phyloP scores from a whole-genome alignment of 2,888 invertebrate genomes.

The Lochmaea crataegi region DNA sequence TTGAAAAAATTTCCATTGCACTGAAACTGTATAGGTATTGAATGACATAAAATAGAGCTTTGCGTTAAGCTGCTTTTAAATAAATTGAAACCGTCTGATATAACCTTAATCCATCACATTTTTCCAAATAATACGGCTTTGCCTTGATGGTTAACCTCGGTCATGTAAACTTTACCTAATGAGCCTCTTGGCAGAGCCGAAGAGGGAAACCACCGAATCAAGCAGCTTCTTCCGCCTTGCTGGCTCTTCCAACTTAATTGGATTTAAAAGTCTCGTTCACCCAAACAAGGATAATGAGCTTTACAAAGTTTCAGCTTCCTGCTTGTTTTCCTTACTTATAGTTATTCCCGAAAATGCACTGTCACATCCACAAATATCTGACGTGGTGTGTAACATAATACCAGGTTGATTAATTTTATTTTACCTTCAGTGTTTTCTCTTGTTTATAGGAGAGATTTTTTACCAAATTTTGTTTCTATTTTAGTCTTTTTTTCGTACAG shows the following conservation, averaged over 20 bases:
- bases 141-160: constrained; percentile 28
- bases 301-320: constrained; percentile 18
- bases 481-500: no score
- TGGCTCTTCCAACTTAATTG: constrained; percentile 36
- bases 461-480: no score
- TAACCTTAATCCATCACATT: not conserved
- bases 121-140: constrained; percentile 17
- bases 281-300: constrained; percentile 29
- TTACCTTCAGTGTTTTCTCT: not conserved
- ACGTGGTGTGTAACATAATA: not conserved
- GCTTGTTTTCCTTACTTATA: constrained; percentile 12
- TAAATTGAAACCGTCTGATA: not conserved
- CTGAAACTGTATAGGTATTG: no score
- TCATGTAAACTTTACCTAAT: constrained; percentile 30
- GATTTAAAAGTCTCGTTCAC: constrained; percentile 41
- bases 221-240: constrained; percentile 28
- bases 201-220: constrained; percentile 17
- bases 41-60: no score
- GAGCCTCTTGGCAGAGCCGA: constrained; percentile 12
- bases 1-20: no score
- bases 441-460: no score
- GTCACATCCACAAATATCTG: not conserved
- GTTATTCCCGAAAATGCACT: not conserved
- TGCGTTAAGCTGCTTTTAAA: not conserved
- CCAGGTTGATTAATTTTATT: not conserved